Base-by-base conservation (phyloP, 2,797 vertebrate species). In the Pyrocephalus nanus region DNA sequence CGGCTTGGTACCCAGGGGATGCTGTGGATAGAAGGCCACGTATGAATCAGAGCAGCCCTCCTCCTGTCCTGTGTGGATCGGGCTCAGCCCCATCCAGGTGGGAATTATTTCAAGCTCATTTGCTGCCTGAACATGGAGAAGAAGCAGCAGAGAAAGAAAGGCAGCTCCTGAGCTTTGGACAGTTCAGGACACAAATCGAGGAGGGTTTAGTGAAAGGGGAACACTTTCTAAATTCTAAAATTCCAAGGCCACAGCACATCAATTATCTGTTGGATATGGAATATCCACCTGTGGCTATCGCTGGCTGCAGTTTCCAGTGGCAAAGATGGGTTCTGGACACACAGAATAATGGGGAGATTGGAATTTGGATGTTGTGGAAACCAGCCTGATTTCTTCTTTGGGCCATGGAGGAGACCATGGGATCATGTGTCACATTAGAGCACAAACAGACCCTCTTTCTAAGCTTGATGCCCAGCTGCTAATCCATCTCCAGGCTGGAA, bases 91-190 rank as follows among this genome's bases (percentile, higher is more conserved):
- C 66, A 72, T 94, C 70, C 83, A 70, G 11, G 4, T 66, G 60
- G 51, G 77, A 69, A 93, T 92, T 67, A 71, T 79, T 89, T 92
- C 84, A 34, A 67, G 60, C 65, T 92, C 78, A 20, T 94, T 67
- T 50, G 72, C 78, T 82, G 61, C 64, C 75, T 12, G 13, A 89
- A 70, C 72, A 34, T 60, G 79, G 51, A 64, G 61, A 79, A 91
- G 86, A 36, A 93, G 64, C 55, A 87, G 67, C 42, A 42, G 77
- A 61, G 86, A 75, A 74, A 26, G 54, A n/a, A 66, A 75, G n/a
- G 77, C 86, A 93, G 77, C 66, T 86, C 60, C 71, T 18, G 55
- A 72, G 51, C 82, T 92, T 65, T 58, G 77, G 81, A 60, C 54
- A 92, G 55, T 18, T 84, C 51, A 36, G 94, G 51, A 30, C 3